Evolutionary conservation across 2,113 vertebrate species (phyloP).

Genomic region (Paratilapia polleni): DNA sequence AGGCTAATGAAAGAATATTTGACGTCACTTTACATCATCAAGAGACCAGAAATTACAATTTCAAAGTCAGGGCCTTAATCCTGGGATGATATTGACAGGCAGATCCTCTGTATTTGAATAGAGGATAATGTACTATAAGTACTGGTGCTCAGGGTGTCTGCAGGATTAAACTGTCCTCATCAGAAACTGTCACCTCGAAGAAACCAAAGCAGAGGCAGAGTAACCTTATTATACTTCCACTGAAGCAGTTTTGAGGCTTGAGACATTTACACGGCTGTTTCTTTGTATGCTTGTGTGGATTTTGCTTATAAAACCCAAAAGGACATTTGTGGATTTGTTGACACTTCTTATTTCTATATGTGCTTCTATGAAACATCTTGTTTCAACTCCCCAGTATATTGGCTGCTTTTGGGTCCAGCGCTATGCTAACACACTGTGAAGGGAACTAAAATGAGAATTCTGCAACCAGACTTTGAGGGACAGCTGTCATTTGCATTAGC

Average conservation of each 20-base stretch:
- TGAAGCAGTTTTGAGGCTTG: no score
- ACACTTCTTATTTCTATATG: no score
- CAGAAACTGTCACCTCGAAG: not conserved
- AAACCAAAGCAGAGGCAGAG: not conserved
- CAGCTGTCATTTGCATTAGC: slow-evolving; percentile 11
- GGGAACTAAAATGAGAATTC: not conserved
- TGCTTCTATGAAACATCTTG: no score
- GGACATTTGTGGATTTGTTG: no score
- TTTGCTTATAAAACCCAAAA: no score
- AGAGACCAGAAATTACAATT: not conserved
- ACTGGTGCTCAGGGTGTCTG: not conserved
- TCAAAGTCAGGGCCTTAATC: not conserved
- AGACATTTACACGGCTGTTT: no score
- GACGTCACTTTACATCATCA: not conserved
- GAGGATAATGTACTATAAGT: not conserved
- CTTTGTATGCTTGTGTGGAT: no score
- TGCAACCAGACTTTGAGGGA: not conserved
- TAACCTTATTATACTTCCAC: no score
- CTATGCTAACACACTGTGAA: not conserved
- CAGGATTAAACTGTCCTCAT: not conserved
- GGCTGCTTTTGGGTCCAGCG: not conserved
- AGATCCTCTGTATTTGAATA: not conserved
- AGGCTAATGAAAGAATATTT: not conserved
- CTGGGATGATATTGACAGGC: not conserved
- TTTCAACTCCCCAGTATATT: not conserved